Conservation (phyloP, 2,113 vertebrate genomes). For the Anseranas semipalmata region DNA sequence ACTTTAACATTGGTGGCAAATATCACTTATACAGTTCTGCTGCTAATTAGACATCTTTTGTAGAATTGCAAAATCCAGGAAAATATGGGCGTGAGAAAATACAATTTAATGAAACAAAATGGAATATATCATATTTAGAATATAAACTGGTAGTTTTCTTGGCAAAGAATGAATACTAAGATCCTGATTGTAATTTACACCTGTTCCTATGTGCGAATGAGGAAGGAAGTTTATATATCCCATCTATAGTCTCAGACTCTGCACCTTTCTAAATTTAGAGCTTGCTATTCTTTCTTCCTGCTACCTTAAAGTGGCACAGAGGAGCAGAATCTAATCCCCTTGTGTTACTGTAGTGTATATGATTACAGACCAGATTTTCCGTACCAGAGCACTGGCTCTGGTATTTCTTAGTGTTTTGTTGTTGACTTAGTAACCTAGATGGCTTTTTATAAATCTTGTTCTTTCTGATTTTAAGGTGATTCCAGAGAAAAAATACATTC, state of each 20-base stretch:
- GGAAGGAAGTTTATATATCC: conserved; percentile 5
- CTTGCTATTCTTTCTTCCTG: background rate
- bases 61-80: background rate
- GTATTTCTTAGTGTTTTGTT: background rate
- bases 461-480: background rate
- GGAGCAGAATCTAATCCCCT: background rate
- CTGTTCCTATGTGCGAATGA: background rate
- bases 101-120: background rate
- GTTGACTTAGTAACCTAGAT: background rate
- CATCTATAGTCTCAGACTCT: background rate
- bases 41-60: background rate
- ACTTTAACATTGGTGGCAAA: background rate
- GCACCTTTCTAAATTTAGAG: background rate
- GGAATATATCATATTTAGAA: background rate
- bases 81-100: background rate
- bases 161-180: background rate
- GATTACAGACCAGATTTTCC: background rate
- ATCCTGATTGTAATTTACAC: background rate
- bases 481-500: background rate
- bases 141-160: background rate
- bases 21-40: background rate
- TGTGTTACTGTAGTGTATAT: background rate
- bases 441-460: background rate
- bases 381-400: background rate
- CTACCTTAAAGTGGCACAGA: background rate